Evolutionary conservation across 2,797 vertebrate genomes (phyloP), one percentile per base, ranked within the genome.

Genomic region (Acanthopagrus latus): DNA sequence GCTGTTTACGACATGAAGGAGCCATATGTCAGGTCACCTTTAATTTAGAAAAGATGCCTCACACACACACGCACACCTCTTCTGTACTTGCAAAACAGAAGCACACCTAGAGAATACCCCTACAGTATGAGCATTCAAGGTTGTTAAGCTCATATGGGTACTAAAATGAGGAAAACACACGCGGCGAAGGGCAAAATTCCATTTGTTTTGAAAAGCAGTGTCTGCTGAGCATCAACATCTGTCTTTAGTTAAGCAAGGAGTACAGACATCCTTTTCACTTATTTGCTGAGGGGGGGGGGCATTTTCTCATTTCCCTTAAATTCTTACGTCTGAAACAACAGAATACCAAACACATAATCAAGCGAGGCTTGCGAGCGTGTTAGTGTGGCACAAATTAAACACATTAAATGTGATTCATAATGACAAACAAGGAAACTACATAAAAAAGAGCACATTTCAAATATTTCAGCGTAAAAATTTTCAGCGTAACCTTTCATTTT

Each of bases 241-340:
- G 93, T 91, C 92, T 94, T 93, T 89, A 87, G 89, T 95, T 94
- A 93, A 84, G 86, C 77, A 82, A 82, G 81, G 84, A 93, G 89
- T 71, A 90, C 89, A 94, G 91, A 92, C 92, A 91, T 93, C 90
- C 89, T 91, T 92, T 94, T 93, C 88, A 92, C 92, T 92, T 91
- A 92, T 90, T 92, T 87, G 88, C 88, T 68, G 87, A 90, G 56
- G 72, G 43, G 75, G 82, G 85, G 74, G 62, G 66, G 59, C 68
- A 80, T 84, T 91, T 93, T 93, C 91, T 92, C 90, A 92, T 91
- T 89, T 92, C 90, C 91, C 88, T 85, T 84, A 86, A 93, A 93
- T 92, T 93, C 88, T 93, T 91, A 86, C 47, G 65, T 90, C 90
- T 91, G 87, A 90, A 90, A 90, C 86, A 90, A 91, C 90, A 86